Evolutionary conservation across 2,113 vertebrate species (phyloP), one percentile per base, ranked within the genome.

Genomic region (Bucco capensis): DNA sequence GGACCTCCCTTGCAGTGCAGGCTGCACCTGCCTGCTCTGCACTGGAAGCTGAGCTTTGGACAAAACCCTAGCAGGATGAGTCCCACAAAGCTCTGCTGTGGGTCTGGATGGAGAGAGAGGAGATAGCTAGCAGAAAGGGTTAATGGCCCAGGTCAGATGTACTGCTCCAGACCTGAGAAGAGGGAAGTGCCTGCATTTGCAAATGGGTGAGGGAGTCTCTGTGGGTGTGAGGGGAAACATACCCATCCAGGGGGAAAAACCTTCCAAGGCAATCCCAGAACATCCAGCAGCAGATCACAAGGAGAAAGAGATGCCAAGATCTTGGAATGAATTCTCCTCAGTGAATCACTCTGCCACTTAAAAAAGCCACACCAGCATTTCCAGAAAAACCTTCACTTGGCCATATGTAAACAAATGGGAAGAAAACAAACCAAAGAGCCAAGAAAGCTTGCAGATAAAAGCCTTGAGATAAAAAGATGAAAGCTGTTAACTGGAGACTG

Each of bases 301-400:
- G 90, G 92, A n/a, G 87, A 93, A 90, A 85, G 42, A 92, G 77
- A 90, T 89, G 92, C 88, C 22, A 50, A 94, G 86, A 89, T 95
- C 90, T 93, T 79, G 66, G 94, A 93, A 67, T 90, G 83, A 90
- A 96, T 95, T 95, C 75, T 82, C 81, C 71, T 58, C 50, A n/a
- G 83, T 96, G 92, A 96, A 84, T 95, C 86, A 96, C 13, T 83
- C 81, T 33, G 80, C 33, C 42, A 90, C 35, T 89, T 90, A 82
- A 95, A 82, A 95, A 94, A 92, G 92, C 62, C 78, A 72, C 90
- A 95, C 92, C 89, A 89, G 88, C 89, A 90, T 94, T 95, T 93
- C 94, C 93, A 94, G 93, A 95, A 95, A 92, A 94, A 72, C 92
- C 65, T 77, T 94, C 66, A 62, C 81, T 93, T 85, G 3, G 0